These are phyloP conservation scores for Melangyna quadrimaculata DNA, from an alignment of 2,888 invertebrate genomes.

Conservation along the genomic window DNA sequence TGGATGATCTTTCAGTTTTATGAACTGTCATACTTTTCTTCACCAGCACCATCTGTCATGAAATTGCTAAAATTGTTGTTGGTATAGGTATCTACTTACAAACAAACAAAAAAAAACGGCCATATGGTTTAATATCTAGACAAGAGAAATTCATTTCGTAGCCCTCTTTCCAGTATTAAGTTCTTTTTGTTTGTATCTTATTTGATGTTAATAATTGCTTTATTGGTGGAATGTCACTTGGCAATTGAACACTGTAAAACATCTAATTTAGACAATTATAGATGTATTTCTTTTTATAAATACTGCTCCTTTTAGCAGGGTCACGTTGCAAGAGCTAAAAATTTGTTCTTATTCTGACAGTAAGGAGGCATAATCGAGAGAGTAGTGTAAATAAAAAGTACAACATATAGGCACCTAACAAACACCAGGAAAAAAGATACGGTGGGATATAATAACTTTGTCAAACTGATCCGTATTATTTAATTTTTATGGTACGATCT, in stretches of 20 bases:
- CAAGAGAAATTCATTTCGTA: conserved; percentile 19
- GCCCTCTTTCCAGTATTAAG: conserved; percentile 5
- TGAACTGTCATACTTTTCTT: conserved; percentile 34
- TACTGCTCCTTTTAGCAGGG: no score
- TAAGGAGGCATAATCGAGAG: no score
- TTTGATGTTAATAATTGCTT: conserved; percentile 21
- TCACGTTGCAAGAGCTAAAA: no score
- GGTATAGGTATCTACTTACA: neutral
- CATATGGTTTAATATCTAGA: conserved; percentile 38
- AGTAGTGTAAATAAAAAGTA: no score
- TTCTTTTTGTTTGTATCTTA: conserved; percentile 29
- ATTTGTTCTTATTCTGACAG: no score
- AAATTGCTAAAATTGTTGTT: conserved; percentile 9
- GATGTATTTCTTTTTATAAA: no score
- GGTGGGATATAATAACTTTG: no score
- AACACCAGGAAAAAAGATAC: no score
- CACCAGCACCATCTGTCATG: conserved; percentile 57
- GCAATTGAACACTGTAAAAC: neutral
- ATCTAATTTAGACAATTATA: no score
- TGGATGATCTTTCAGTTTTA: conserved; percentile 24
- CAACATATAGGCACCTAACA: no score
- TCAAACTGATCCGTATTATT: no score
- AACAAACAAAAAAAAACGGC: neutral
- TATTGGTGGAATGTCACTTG: conserved; percentile 4
- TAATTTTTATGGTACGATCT: no score